Base-by-base conservation (phyloP, 2,113 vertebrate species). In the Phrynosoma blainvillii region DNA sequence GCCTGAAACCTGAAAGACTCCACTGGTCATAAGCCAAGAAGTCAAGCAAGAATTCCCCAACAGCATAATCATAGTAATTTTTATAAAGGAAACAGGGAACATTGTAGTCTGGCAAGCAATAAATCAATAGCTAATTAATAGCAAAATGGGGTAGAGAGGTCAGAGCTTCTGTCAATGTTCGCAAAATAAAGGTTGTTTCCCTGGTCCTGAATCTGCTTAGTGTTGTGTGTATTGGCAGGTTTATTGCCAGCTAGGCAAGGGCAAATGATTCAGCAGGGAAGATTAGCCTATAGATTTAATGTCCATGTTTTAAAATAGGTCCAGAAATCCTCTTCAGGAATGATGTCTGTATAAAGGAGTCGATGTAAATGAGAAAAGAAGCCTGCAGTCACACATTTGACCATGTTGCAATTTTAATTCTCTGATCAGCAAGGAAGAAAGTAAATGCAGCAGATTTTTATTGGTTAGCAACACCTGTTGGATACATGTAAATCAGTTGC, bases 101-200 rank as follows among this genome's bases (percentile, higher is more conserved):
- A 86, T 68, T 86, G 40, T 65, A 84, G n/a, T 66, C 59, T 16
- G 59, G 56, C 73, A 40, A 79, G 52, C 84, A 87, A 83, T 70
- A 91, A 84, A 79, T 82, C 81, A 90, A 59, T 86, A 88, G 66
- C 25, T 82, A 84, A 79, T 76, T 87, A 70, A 70, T 40, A 86
- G 40, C 42, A 82, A 80, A 88, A 66, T 84, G 66, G 87, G 91
- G 86, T 66, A 16, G 59, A 12, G 30, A 68, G 36, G 82, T 40
- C 18, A 84, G 66, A 77, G 10, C 20, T 77, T 59, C 66, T 32
- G 75, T 66, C 79, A 52, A 47, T 4, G 78, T 71, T 85, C 65
- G 59, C 52, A 84, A 85, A 65, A 75, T 74, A 87, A 90, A 87
- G 82, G 42, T 82, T 76, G 65, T 88, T 62, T 84, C 77, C n/a